phyloP scores from a whole-genome alignment of 2,888 invertebrate genomes.

The Trichacis sp. region DNA sequence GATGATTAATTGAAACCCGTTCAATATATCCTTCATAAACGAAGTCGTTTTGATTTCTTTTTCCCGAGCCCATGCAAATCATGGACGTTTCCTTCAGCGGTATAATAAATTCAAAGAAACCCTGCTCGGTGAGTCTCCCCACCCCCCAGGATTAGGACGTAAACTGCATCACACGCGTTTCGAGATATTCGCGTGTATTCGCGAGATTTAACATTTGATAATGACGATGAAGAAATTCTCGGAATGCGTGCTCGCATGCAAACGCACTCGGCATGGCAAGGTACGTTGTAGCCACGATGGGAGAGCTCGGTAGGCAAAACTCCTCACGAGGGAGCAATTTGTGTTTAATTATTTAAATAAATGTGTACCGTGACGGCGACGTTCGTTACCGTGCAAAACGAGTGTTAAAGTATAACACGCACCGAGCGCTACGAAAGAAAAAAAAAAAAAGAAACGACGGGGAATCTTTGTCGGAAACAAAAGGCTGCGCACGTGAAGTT shows the following conservation, averaged over 20 bases:
- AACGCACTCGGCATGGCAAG: conserved; percentile 47
- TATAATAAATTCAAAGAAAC: conserved; percentile 1
- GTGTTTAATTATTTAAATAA: conserved; percentile 67
- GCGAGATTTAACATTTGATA: conserved; percentile 46
- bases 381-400: conserved; percentile 64
- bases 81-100: not conserved
- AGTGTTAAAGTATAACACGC: conserved; percentile 64
- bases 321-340: conserved; percentile 47
- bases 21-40: too few relatives aligned
- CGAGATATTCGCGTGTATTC: conserved; percentile 38
- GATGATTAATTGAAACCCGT: too few relatives aligned
- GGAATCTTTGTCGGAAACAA: too few relatives aligned
- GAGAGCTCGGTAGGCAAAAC: conserved; percentile 27
- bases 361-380: conserved; percentile 58
- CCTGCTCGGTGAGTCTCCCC: not conserved
- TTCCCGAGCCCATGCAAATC: too few relatives aligned
- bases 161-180: conserved; percentile 23
- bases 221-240: conserved; percentile 53
- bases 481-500: too few relatives aligned
- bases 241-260: conserved; percentile 61
- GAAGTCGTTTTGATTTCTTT: too few relatives aligned
- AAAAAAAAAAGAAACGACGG: too few relatives aligned
- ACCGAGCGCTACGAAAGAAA: too few relatives aligned
- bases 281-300: conserved; percentile 34
- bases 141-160: conserved; percentile 18